Evolutionary conservation across 1,140 invertebrate genomes (phyloP).

Genomic region (Calliopsis andreniformis): DNA sequence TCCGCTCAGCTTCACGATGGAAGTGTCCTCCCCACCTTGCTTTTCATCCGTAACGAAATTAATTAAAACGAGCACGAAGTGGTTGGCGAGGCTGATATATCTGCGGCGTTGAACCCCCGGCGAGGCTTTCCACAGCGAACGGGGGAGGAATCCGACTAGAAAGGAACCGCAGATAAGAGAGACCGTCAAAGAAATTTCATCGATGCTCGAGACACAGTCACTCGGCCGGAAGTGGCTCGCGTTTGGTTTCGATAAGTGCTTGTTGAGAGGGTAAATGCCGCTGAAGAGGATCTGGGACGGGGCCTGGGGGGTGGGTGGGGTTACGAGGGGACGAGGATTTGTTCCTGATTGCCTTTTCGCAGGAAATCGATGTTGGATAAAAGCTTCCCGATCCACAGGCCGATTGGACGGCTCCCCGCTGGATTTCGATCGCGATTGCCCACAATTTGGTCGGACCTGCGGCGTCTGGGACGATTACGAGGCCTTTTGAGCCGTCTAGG

Average conservation of each 20-base stretch:
- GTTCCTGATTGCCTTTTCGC: conserved; percentile 64
- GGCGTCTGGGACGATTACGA: conserved; percentile 17
- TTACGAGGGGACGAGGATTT: conserved; percentile 44
- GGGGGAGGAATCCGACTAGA: neutral
- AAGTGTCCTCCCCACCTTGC: conserved; percentile 8
- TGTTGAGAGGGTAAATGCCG: conserved; percentile 66
- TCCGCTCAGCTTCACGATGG: conserved; percentile 42
- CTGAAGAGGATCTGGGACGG: conserved; percentile 26
- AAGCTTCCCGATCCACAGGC: conserved; percentile 48
- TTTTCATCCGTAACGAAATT: conserved; percentile 37
- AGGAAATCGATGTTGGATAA: conserved; percentile 66
- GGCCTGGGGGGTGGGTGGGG: neutral
- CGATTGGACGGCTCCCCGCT: conserved; percentile 28
- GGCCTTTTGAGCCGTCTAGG: neutral
- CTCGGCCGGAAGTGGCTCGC: conserved; percentile 64
- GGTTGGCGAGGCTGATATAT: conserved; percentile 33
- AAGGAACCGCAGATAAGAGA: neutral
- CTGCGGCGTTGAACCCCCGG: neutral
- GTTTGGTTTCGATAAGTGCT: conserved; percentile 70
- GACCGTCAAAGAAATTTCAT: conserved; percentile 50
- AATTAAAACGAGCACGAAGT: conserved; percentile 40
- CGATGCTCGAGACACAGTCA: conserved; percentile 49
- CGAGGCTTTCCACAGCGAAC: neutral
- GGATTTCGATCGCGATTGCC: conserved; percentile 47
- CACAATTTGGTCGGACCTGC: conserved; percentile 27